phyloP scores from a whole-genome alignment of 2,797 vertebrate genomes.

The Epinephelus awoara region DNA sequence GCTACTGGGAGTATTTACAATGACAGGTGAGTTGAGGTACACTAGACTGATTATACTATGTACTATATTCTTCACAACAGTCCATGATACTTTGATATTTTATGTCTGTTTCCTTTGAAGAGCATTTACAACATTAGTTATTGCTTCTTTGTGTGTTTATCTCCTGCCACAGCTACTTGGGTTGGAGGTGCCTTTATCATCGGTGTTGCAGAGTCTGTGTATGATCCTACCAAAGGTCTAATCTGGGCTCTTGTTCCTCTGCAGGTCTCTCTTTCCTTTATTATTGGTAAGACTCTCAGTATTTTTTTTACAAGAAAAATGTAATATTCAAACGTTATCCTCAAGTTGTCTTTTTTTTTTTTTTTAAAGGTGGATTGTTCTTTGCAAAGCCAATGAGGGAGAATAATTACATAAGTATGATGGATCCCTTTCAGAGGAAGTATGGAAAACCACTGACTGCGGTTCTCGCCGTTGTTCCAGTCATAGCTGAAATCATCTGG shows the following conservation, averaged over 20 bases:
- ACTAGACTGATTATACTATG: no score
- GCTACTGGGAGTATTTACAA: constrained; percentile 33
- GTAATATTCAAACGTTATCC: no score
- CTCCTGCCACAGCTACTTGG: constrained; percentile 71
- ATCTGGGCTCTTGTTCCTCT: constrained; percentile 68
- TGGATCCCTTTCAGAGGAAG: constrained; percentile 66
- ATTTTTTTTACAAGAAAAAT: no score
- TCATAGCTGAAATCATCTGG: constrained; percentile 49
- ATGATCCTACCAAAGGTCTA: constrained; percentile 75
- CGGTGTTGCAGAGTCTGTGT: constrained; percentile 77
- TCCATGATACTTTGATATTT: background rate
- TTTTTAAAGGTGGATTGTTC: constrained; percentile 11
- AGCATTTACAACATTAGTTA: background rate
- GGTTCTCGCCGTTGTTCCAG: constrained; percentile 31
- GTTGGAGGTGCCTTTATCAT: constrained; percentile 82
- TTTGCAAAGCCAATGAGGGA: constrained; percentile 26
- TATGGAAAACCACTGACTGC: constrained; percentile 54
- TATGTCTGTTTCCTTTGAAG: background rate
- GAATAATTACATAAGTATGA: constrained; percentile 42
- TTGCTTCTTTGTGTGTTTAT: background rate
- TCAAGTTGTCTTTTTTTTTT: no score
- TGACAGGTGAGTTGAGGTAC: constrained; percentile 21
- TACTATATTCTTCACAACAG: no score
- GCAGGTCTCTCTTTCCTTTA: constrained; percentile 52
- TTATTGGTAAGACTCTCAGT: constrained; percentile 68